Evolutionary conservation across 2,797 vertebrate species (phyloP).

Genomic region (Chelon labrosus): DNA sequence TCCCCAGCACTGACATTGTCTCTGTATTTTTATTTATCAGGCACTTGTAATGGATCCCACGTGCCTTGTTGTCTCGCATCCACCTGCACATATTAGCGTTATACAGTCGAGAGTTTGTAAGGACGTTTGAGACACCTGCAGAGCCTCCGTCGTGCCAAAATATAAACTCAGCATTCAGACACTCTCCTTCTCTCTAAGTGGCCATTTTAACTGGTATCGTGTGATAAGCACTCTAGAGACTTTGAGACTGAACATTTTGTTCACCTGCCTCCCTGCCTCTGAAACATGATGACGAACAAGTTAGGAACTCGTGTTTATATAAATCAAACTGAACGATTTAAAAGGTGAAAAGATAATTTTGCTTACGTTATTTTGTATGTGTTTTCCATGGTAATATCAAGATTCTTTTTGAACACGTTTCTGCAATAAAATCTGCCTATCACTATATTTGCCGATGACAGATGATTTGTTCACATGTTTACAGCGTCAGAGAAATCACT

Average conservation of each 20-base stretch:
- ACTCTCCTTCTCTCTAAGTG: not conserved
- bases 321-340: not conserved
- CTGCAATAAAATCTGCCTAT: slow-evolving; percentile 22
- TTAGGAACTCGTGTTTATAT: not conserved
- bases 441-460: slow-evolving; percentile 1
- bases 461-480: not conserved
- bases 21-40: no score
- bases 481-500: not conserved
- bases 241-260: slow-evolving; percentile 4
- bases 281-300: not conserved
- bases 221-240: slow-evolving; percentile 8
- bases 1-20: no score
- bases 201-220: slow-evolving; percentile 4
- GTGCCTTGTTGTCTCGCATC: no score
- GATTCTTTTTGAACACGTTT: slow-evolving; percentile 1
- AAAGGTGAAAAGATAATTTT: not conserved
- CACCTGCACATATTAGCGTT: not conserved
- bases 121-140: not conserved
- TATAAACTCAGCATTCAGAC: slow-evolving; percentile 7
- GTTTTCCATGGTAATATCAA: not conserved
- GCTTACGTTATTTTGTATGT: slow-evolving; percentile 1
- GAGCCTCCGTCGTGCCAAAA: slow-evolving; percentile 20
- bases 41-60: no score
- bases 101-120: not conserved
- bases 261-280: not conserved